Evolutionary conservation across 2,888 invertebrate genomes (phyloP), one percentile per base, ranked within the genome.

Genomic region (Megastigmus dorsalis): DNA sequence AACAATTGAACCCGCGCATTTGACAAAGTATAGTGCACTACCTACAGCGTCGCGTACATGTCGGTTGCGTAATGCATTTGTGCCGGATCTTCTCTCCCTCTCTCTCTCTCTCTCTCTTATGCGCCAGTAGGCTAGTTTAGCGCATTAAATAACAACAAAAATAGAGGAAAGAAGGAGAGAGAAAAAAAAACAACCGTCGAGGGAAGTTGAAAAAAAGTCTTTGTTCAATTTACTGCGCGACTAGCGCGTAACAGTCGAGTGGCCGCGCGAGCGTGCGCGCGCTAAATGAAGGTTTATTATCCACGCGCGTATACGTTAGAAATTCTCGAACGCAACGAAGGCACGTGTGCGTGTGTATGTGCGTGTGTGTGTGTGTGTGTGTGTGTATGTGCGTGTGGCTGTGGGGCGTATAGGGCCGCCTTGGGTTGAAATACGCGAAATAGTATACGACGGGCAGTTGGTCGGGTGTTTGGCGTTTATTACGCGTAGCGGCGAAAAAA

Each of bases 1-100:
- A n/a, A n/a, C n/a, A n/a, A n/a, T n/a, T n/a, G n/a, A n/a, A n/a
- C n/a, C n/a, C n/a, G n/a, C n/a, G n/a, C n/a, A n/a, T n/a, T n/a
- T n/a, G n/a, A n/a, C n/a, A n/a, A n/a, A n/a, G n/a, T n/a, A n/a
- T n/a, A n/a, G n/a, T n/a, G n/a, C n/a, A n/a, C n/a, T n/a, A n/a
- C n/a, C n/a, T n/a, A n/a, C n/a, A n/a, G 45, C 20, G 45, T 7
- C 6, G 41, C 5, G 20, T 45, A 45, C 15, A 18, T n/a, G n/a
- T n/a, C n/a, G 7, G 59, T 59, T 41, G 41, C 59, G 41, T 10
- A 41, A 26, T 20, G 26, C 59, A 38, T 41, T 55, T 55, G 23
- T 55, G 55, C n/a, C 55, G 10, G 33, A 55, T 33, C 30, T 18
- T 33, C 2, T 55, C 7, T 54, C n/a, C 9, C 6, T 28, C 20